Percentiles rank a stretch among this genome's conserved stretches.
These are phyloP conservation scores for Drosophila elegans DNA, from an alignment of 1,140 invertebrate genomes.

Conservation along the genomic window DNA sequence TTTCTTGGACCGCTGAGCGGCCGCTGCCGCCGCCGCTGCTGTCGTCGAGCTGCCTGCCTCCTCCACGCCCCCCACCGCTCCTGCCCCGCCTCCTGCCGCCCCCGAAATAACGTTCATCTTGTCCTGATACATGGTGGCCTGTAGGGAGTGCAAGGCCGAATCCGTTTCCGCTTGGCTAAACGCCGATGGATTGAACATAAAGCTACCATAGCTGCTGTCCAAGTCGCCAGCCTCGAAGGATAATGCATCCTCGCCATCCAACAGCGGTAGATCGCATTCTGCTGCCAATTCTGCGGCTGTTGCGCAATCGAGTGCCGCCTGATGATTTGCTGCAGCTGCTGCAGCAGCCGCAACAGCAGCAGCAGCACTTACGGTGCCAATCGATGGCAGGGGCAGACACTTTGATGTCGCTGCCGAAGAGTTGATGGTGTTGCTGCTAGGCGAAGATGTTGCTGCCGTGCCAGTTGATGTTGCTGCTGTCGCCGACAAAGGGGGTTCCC, in stretches of 20 bases:
- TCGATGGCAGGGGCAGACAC: constrained; percentile 68
- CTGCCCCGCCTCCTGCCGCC: constrained; percentile 5
- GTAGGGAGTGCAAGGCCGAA: constrained; percentile 61
- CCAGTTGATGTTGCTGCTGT: constrained; percentile 17
- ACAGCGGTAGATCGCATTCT: constrained; percentile 66
- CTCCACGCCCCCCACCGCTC: constrained; percentile 28
- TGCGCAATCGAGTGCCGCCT: constrained; percentile 67
- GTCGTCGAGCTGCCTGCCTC: constrained; percentile 86
- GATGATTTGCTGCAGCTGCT: constrained; percentile 64
- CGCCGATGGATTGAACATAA: constrained; percentile 66
- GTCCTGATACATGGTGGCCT: constrained; percentile 82
- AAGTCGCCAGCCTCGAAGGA: constrained; percentile 76
- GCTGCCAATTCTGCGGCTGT: constrained; percentile 71
- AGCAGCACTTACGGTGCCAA: constrained; percentile 72
- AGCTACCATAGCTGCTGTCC: constrained; percentile 77
- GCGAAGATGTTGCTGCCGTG: constrained; percentile 11
- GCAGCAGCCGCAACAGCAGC: constrained; percentile 66
- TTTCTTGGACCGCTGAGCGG: constrained; percentile 92
- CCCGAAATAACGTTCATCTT: constrained; percentile 68
- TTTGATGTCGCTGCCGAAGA: constrained; percentile 39
- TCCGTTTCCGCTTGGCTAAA: constrained; percentile 56
- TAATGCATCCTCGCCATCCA: constrained; percentile 68
- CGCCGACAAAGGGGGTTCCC: constrained; percentile 10
- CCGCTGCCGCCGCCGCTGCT: constrained; percentile 63
- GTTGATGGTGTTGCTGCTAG: constrained; percentile 29